Conservation (phyloP, 2,113 vertebrate species). For the Platichthys stellatus region DNA sequence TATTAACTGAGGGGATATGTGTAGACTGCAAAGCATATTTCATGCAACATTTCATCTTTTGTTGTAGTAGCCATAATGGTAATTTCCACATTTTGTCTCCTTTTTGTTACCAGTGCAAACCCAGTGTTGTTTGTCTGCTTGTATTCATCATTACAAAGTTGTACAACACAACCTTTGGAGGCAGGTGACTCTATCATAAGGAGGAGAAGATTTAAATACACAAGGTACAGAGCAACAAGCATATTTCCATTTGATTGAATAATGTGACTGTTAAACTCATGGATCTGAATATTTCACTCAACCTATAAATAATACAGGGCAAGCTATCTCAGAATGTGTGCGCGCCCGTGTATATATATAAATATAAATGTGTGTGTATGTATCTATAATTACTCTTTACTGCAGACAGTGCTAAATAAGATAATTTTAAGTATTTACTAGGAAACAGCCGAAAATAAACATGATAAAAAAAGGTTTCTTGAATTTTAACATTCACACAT, state of each 20-base stretch:
- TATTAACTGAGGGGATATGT: background rate
- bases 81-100: background rate
- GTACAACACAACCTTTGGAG: background rate
- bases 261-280: no score
- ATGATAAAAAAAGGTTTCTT: no score
- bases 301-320: no score
- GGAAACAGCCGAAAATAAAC: no score
- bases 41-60: background rate
- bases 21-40: background rate
- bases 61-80: no score
- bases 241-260: background rate
- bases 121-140: background rate
- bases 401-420: no score
- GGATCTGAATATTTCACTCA: no score
- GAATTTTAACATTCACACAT: no score
- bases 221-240: background rate
- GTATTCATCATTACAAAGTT: slow-evolving; percentile 3
- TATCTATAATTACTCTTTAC: no score
- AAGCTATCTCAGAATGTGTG: background rate
- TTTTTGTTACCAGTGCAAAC: background rate
- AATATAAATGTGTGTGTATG: background rate
- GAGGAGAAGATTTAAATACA: background rate
- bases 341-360: background rate
- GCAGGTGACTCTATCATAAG: no score
- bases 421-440: no score